phyloP scores from a whole-genome alignment of 2,888 invertebrate genomes.

The Lamproptera curius region DNA sequence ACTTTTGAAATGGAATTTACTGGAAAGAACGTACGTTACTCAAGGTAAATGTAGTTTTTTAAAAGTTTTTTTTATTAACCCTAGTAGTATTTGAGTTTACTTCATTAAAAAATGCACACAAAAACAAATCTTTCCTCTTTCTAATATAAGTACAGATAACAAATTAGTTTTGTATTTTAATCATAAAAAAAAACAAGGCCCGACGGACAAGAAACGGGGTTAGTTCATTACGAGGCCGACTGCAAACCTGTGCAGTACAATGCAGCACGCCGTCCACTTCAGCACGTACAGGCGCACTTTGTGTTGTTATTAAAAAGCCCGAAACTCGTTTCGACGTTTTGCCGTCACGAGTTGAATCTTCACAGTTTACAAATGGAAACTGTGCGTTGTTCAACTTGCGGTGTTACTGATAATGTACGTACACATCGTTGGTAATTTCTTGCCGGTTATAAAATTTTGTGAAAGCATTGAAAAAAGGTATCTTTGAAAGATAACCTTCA shows the following conservation, averaged over 20 bases:
- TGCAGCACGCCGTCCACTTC: constrained; percentile 26
- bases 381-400: background rate
- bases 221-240: constrained; percentile 11
- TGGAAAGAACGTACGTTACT: too few relatives aligned
- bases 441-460: too few relatives aligned
- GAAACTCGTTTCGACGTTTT: constrained; percentile 45
- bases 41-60: too few relatives aligned
- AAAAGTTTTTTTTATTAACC: too few relatives aligned
- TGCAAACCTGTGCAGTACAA: constrained; percentile 1
- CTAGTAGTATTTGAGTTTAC: too few relatives aligned
- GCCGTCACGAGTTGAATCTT: constrained; percentile 21
- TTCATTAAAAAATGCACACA: too few relatives aligned
- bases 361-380: constrained; percentile 17
- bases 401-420: background rate
- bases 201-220: constrained; percentile 11
- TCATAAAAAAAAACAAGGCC: constrained; percentile 3
- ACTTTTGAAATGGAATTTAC: too few relatives aligned
- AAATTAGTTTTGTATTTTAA: background rate
- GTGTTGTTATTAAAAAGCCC: constrained; percentile 43
- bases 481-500: too few relatives aligned
- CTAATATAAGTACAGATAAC: too few relatives aligned
- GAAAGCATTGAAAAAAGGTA: too few relatives aligned
- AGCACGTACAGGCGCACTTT: constrained; percentile 36
- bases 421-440: background rate
- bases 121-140: too few relatives aligned